Percentiles rank a stretch among this genome's conserved stretches.
These are phyloP conservation scores for Nemapogon koenigi DNA, from an alignment of 2,888 invertebrate species.

Conservation along the genomic window DNA sequence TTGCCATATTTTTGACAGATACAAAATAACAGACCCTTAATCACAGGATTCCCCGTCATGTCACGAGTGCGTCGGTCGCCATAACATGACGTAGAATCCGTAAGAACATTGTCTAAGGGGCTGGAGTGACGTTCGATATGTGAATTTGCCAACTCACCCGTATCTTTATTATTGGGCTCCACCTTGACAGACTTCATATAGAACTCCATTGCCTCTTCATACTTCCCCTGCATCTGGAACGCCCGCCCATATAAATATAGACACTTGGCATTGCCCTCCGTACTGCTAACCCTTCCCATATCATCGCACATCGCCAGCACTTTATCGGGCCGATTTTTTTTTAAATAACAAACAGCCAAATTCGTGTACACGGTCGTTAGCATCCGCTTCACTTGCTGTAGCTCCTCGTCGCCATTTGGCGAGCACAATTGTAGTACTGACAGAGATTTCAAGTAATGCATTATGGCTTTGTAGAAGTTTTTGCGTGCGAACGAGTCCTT, in stretches of 20 bases:
- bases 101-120: no score
- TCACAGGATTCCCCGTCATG: no score
- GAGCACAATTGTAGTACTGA: slow-evolving; percentile 30
- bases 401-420: slow-evolving; percentile 27
- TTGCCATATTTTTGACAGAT: no score
- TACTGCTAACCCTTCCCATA: slow-evolving; percentile 32
- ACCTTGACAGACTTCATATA: slow-evolving; percentile 46
- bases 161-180: slow-evolving; percentile 48
- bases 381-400: slow-evolving; percentile 28
- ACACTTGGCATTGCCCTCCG: slow-evolving; percentile 40
- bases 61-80: no score
- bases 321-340: slow-evolving; percentile 38
- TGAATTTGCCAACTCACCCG: no score
- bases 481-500: slow-evolving; percentile 31
- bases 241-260: slow-evolving; percentile 44
- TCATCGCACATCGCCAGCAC: slow-evolving; percentile 39
- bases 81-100: no score
- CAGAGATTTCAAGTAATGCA: slow-evolving; percentile 39
- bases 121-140: no score
- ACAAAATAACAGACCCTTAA: no score
- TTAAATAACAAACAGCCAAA: slow-evolving; percentile 43
- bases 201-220: slow-evolving; percentile 32
- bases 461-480: slow-evolving; percentile 31
- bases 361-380: slow-evolving; percentile 37
- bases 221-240: slow-evolving; percentile 31